A percentile compares a stretch with the other conserved stretches of the same genome.
Evolutionary conservation across 2,797 vertebrate genomes (phyloP).

Genomic region (Fratercula arctica): DNA sequence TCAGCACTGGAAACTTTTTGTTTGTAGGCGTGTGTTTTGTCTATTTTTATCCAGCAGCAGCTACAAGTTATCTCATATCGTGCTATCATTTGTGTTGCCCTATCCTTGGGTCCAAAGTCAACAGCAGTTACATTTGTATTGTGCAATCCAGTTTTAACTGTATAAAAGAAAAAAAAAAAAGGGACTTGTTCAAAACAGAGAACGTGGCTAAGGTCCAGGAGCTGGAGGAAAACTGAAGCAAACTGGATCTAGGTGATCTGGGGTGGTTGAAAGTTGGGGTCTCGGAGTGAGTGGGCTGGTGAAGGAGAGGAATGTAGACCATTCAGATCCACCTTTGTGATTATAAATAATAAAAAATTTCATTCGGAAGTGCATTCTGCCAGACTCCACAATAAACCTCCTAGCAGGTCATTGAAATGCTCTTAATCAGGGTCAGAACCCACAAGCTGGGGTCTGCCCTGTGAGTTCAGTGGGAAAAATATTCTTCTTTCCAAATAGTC

Average conservation of each 20-base stretch:
- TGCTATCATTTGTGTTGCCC: background rate
- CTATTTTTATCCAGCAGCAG: conserved; percentile 62
- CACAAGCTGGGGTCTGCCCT: conserved; percentile 88
- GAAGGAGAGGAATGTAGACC: conserved; percentile 55
- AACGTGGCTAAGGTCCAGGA: background rate
- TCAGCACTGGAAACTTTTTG: conserved; percentile 40
- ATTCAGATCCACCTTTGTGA: conserved; percentile 73
- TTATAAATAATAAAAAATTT: conserved; percentile 87
- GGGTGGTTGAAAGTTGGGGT: conserved; percentile 8
- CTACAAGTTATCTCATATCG: conserved; percentile 36
- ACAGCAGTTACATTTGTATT: conserved; percentile 38
- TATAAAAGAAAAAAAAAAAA: background rate
- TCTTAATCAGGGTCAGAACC: conserved; percentile 91
- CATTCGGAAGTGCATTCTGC: conserved; percentile 83
- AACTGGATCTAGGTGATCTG: background rate
- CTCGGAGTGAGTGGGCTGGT: background rate
- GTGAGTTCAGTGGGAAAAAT: conserved; percentile 83
- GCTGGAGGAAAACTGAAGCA: background rate
- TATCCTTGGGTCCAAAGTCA: conserved; percentile 42
- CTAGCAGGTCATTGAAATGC: conserved; percentile 82
- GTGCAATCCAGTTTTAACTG: conserved; percentile 8
- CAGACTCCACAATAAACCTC: conserved; percentile 84
- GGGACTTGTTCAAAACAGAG: conserved; percentile 24
- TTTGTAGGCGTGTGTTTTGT: background rate
- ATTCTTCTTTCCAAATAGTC: conserved; percentile 83